These are phyloP conservation scores for Trematomus bernacchii DNA, from an alignment of 2,797 vertebrate genomes.

Conservation along the genomic window DNA sequence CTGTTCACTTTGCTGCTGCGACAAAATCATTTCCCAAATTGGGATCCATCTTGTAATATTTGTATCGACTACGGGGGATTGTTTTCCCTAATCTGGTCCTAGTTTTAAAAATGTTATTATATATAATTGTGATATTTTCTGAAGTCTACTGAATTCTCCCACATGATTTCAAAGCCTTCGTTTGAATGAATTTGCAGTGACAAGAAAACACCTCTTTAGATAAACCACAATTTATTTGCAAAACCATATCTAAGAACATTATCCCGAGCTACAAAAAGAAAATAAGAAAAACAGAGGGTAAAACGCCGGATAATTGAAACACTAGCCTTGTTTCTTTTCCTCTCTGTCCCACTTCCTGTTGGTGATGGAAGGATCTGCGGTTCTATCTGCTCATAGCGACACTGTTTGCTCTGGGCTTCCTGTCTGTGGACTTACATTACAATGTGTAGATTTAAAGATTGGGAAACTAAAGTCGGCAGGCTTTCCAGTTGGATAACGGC, in stretches of 20 bases:
- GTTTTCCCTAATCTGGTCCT: background rate
- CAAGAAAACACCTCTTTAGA: background rate
- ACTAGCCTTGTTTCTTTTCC: slow-evolving; percentile 23
- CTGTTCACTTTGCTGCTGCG: too few relatives aligned
- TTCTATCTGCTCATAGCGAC: slow-evolving; percentile 85
- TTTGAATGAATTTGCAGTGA: background rate
- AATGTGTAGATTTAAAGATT: slow-evolving; percentile 98
- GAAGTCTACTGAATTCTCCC: background rate
- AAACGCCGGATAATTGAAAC: slow-evolving; percentile 41
- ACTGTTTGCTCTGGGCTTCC: slow-evolving; percentile 93
- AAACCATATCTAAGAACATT: slow-evolving; percentile 3
- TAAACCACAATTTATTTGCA: slow-evolving; percentile 10
- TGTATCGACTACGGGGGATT: too few relatives aligned
- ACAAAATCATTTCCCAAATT: too few relatives aligned
- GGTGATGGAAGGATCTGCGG: slow-evolving; percentile 83
- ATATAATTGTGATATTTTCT: background rate
- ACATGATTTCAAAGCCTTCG: background rate
- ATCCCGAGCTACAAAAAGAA: slow-evolving; percentile 22
- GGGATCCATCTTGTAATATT: background rate
- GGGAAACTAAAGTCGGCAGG: slow-evolving; percentile 90
- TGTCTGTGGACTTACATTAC: slow-evolving; percentile 94
- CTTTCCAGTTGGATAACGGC: slow-evolving; percentile 90
- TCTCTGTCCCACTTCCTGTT: slow-evolving; percentile 42
- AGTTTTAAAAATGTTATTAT: background rate
- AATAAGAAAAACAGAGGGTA: slow-evolving; percentile 28